Evolutionary conservation across 2,888 invertebrate species (phyloP), one percentile per base, ranked within the genome.

Genomic region (Drosophila suboccidentalis): DNA sequence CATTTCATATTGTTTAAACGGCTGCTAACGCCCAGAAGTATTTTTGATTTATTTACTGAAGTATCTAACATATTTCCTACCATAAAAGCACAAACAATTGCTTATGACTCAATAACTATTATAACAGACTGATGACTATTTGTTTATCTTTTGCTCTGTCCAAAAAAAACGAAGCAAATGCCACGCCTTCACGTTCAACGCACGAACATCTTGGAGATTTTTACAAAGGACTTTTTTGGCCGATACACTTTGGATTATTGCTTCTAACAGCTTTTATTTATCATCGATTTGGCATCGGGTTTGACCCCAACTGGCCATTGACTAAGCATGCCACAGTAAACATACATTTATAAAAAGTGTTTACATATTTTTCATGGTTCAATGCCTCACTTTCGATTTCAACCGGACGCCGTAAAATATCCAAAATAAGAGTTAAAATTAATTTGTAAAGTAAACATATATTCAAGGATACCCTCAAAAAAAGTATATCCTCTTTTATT

Each of bases 261-360:
- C 87, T 82, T 87, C 71, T 80, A 82, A 71, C 60, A 71, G 85
- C 80, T 69, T 82, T 87, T 84, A 85, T 84, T 85, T 87, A 87
- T 87, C 86, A 82, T 87, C 78, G 78, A 87, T 82, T 84, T 80
- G 73, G 75, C 82, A 74, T 62, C 67, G 57, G 53, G 10, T 65
- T 67, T 66, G 74, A 68, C 73, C 71, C 41, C 51, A 29, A 46
- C 62, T 75, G 75, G 49, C 62, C 77, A 63, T 51, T 72, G 72
- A 59, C 39, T 53, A 79, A 72, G 53, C 49, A 59, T 38, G 34
- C 11, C 6, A 34, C 13, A 36, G 34, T 50, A 50, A 2, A 34
- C 6, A 34, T 49, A 49, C 22, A 51, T 38, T 22, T 51, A 51
- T 22, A 51, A 51, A 22, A 22, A 19, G 9, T 6, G 13, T 47